Base-by-base conservation (phyloP, 2,113 vertebrate species). In the Rousettus leschenaultii region DNA sequence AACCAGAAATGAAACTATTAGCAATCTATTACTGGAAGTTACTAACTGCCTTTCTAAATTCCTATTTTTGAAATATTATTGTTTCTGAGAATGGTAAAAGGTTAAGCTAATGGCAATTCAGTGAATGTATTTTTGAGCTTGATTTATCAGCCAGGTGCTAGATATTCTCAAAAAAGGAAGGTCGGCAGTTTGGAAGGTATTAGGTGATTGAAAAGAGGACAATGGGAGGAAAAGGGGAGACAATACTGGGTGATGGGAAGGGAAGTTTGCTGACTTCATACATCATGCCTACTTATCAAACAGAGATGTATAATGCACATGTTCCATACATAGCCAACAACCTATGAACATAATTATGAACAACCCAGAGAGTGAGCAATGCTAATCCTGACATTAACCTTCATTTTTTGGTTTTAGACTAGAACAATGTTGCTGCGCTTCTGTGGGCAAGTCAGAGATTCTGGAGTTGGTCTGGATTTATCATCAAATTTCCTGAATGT, bases 121-220 rank as follows among this genome's bases (percentile, higher is more conserved):
- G 63, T 13, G 6, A 91, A 73, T 89, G 43, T 15, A 30, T 92
- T 82, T 82, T 75, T 80, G 43, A 84, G 24, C 61, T 91, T 43
- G 30, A 71, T 82, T 82, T 96, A 40, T 86, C 11, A 43, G 33
- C 40, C 22, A 77, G 28, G 26, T 82, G 28, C n/a, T 78, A 71
- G n/a, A 48, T 84, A 80, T 92, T 95, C 57, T 88, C 35, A 70
- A 94, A 86, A 10, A 38, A 96, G 26, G 38, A 82, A 95, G 4
- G 3, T 30, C 74, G 11, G 13, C 21, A 89, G 7, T 92, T 89
- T 5, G 21, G 66, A 94, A 83, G 4, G 1, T 65, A 61, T 26
- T 86, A 65, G 15, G 8, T 79, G 22, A 85, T 84, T 88, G 24
- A 68, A 85, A 94, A 91, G 10, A 53, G 15, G 30, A 5, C 14